A percentile compares a stretch with the other conserved stretches of the same genome.
These are phyloP conservation scores for Pollenia angustigena DNA, from an alignment of 2,888 invertebrate genomes.

Conservation along the genomic window DNA sequence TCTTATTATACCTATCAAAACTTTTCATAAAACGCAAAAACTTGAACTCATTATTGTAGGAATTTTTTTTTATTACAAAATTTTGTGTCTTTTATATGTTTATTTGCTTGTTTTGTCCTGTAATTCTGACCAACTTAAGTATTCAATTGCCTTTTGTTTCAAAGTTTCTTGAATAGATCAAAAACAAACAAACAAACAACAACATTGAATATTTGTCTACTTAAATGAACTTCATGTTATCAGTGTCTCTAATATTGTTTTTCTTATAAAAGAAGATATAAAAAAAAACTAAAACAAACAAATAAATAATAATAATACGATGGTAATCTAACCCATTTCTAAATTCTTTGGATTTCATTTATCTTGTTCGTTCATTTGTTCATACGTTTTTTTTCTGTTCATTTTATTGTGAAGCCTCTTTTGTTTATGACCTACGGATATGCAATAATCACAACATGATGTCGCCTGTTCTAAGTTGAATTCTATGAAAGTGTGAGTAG, in stretches of 20 bases:
- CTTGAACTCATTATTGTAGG: neutral
- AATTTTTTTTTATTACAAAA: neutral
- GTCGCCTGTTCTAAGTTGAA: slow-evolving; percentile 61
- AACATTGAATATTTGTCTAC: slow-evolving; percentile 34
- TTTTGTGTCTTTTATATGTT: neutral
- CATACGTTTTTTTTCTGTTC: slow-evolving; percentile 9
- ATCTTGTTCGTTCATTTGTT: slow-evolving; percentile 10
- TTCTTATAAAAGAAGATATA: neutral
- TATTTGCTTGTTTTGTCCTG: neutral
- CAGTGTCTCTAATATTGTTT: slow-evolving; percentile 37
- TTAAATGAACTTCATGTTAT: slow-evolving; percentile 56
- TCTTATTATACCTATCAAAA: too few relatives aligned
- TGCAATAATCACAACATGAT: slow-evolving; percentile 70
- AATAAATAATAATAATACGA: slow-evolving; percentile 65
- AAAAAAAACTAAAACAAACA: slow-evolving; percentile 36
- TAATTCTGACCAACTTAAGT: neutral
- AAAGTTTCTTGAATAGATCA: neutral
- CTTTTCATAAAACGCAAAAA: too few relatives aligned
- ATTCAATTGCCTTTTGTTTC: neutral
- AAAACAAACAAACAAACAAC: neutral
- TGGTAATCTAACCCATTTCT: slow-evolving; percentile 73
- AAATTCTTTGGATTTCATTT: slow-evolving; percentile 51
- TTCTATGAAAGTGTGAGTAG: slow-evolving; percentile 30
- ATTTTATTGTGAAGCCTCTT: slow-evolving; percentile 57
- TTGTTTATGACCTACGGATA: slow-evolving; percentile 73